Conservation (phyloP, 1,140 invertebrate species). For the Lanistes nyassanus region DNA sequence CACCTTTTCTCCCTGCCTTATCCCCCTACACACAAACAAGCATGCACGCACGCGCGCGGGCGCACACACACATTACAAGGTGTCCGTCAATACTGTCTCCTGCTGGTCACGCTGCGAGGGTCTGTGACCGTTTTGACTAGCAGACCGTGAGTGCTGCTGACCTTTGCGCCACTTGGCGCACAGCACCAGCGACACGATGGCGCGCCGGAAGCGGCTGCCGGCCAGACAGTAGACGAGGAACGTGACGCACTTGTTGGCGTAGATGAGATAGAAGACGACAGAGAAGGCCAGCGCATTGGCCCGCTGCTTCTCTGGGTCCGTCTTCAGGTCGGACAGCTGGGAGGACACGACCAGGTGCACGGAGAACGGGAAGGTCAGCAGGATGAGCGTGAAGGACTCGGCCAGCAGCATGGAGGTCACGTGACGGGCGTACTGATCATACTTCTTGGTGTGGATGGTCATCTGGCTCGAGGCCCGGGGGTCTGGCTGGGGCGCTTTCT, state of each 20-base stretch:
- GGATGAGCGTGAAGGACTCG: constrained; percentile 45
- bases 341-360: constrained; percentile 38
- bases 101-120: neutral
- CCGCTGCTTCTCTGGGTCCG: constrained; percentile 28
- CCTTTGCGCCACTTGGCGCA: neutral
- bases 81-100: neutral
- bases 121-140: neutral
- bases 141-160: neutral
- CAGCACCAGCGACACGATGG: constrained; percentile 28
- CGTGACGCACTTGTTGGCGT: constrained; percentile 53
- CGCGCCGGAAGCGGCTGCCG: constrained; percentile 44
- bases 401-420: constrained; percentile 49
- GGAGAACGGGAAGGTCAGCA: constrained; percentile 53
- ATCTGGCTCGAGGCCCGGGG: neutral
- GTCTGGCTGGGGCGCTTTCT: neutral
- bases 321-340: constrained; percentile 35
- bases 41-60: neutral
- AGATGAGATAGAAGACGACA: constrained; percentile 51
- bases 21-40: neutral
- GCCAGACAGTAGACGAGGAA: constrained; percentile 50
- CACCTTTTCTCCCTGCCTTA: neutral
- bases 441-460: constrained; percentile 14
- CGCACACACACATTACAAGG: neutral
- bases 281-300: constrained; percentile 43
- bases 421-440: constrained; percentile 1